Percentiles rank a stretch among this genome's conserved stretches.
Conservation (phyloP, 92 coral and sea anemone genomes). For the Palythoa grandis region DNA sequence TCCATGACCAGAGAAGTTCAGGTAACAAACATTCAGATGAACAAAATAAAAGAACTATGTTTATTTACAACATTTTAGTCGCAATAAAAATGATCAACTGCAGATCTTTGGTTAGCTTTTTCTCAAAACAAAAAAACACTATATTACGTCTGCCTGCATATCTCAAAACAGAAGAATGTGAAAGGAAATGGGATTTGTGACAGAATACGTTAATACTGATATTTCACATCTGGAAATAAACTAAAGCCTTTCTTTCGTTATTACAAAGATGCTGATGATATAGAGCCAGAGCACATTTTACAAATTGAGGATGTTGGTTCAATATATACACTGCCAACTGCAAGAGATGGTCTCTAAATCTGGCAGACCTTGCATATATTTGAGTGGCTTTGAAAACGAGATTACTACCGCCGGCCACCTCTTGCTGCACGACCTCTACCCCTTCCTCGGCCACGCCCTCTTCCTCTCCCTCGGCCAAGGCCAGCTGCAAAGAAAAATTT, state of each 20-base stretch:
- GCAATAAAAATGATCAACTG: too few relatives aligned
- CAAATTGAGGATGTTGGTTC: background rate
- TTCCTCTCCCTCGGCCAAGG: conserved; percentile 91
- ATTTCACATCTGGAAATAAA: background rate
- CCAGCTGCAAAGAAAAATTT: conserved; percentile 49
- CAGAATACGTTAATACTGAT: too few relatives aligned
- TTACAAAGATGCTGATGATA: background rate
- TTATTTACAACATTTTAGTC: too few relatives aligned
- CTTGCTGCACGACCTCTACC: conserved; percentile 70
- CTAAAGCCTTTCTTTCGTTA: background rate
- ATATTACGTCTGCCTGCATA: too few relatives aligned
- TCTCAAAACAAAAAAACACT: too few relatives aligned
- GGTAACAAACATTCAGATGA: too few relatives aligned
- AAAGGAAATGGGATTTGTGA: too few relatives aligned
- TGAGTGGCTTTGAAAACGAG: background rate
- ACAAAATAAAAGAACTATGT: too few relatives aligned
- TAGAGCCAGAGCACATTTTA: background rate
- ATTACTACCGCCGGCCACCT: conserved; percentile 66
- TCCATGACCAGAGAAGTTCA: too few relatives aligned
- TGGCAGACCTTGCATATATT: background rate
- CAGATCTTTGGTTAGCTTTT: too few relatives aligned
- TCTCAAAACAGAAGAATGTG: too few relatives aligned
- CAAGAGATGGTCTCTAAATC: background rate
- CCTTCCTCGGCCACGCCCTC: conserved; percentile 92
- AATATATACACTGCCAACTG: background rate